Conservation (phyloP, 2,113 vertebrate species). For the Toxotes jaculatrix region DNA sequence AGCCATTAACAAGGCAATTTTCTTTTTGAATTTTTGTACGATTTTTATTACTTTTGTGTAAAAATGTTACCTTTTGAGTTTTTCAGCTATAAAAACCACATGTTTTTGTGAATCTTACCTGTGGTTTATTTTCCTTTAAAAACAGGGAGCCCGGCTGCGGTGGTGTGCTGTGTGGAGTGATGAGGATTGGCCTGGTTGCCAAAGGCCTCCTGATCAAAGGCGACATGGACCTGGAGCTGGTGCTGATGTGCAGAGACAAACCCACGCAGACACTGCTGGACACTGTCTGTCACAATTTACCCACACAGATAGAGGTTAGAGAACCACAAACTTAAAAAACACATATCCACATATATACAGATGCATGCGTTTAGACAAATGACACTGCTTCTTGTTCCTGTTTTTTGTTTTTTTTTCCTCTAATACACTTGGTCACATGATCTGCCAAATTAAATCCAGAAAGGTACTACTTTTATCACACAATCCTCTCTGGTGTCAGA, state of each 20-base stretch:
- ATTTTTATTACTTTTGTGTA: too few species aligned
- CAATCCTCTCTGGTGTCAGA: constrained; percentile 21
- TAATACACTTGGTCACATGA: not conserved
- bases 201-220: constrained; percentile 99
- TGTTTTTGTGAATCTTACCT: not conserved
- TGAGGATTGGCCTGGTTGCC: constrained; percentile 97
- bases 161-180: constrained; percentile 94
- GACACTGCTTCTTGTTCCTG: not conserved
- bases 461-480: constrained; percentile 11
- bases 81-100: not conserved
- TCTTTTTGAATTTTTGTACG: not conserved
- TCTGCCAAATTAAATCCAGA: not conserved
- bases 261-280: constrained; percentile 94
- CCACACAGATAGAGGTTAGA: constrained; percentile 89
- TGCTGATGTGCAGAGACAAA: constrained; percentile 98
- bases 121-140: not conserved
- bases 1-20: not conserved
- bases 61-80: not conserved
- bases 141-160: constrained; percentile 90
- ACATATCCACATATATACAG: not conserved
- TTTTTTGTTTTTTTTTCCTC: constrained; percentile 10
- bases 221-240: constrained; percentile 98
- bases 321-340: constrained; percentile 2
- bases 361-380: not conserved
- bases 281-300: constrained; percentile 94